phyloP scores from a whole-genome alignment of 2,113 vertebrate species.

The Poeciliopsis occidentalis region DNA sequence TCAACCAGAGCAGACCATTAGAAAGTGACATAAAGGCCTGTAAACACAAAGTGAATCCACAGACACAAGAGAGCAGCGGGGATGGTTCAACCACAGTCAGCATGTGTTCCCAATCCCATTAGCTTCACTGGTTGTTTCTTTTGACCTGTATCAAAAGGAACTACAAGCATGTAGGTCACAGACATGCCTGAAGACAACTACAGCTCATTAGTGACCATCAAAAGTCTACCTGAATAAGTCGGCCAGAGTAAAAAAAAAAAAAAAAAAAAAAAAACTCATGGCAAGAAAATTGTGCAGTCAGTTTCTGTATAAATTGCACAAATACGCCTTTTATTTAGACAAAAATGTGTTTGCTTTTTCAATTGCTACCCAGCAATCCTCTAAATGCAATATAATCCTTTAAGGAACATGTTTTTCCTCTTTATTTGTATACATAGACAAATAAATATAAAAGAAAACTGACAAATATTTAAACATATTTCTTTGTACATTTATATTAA shows the following conservation, averaged over 20 bases:
- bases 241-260: background rate
- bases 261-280: background rate
- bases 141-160: constrained; percentile 5
- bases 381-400: background rate
- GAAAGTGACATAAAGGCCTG: constrained; percentile 18
- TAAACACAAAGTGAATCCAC: constrained; percentile 14
- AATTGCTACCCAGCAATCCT: background rate
- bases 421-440: background rate
- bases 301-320: background rate
- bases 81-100: constrained; percentile 6
- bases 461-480: background rate
- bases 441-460: background rate
- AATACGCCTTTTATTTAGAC: background rate
- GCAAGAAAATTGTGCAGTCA: constrained; percentile 8
- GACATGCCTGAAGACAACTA: background rate
- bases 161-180: constrained; percentile 31
- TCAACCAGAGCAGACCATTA: constrained; percentile 19
- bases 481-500: background rate
- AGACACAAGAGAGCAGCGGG: background rate
- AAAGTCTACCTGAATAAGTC: constrained; percentile 6
- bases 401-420: background rate
- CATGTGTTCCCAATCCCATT: constrained; percentile 20
- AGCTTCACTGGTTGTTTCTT: constrained; percentile 41
- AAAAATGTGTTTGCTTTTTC: background rate
- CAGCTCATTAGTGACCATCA: constrained; percentile 21